Evolutionary conservation across 1,140 invertebrate genomes (phyloP).

Genomic region (Tetramorium alpestre): DNA sequence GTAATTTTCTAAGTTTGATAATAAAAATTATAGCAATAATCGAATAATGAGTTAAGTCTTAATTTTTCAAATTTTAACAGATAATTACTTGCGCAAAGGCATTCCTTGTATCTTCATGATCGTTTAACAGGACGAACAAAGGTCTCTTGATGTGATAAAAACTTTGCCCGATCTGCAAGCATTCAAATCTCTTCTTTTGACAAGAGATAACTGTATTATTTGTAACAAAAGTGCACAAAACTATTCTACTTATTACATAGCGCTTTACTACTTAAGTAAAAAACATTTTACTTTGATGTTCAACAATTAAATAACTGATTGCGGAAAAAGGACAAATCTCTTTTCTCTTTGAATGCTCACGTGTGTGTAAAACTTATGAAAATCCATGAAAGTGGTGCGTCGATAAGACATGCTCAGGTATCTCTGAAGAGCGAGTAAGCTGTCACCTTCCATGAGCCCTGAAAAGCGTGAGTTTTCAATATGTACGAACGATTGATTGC

Average conservation of each 20-base stretch:
- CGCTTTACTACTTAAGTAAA: not conserved
- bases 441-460: conserved; percentile 64
- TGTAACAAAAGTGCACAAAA: not conserved
- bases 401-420: conserved; percentile 67
- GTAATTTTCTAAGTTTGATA: not conserved
- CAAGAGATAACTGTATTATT: not conserved
- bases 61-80: not conserved
- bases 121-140: conserved; percentile 82
- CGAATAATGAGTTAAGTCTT: not conserved
- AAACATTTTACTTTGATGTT: not conserved
- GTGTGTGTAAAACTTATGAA: conserved; percentile 74
- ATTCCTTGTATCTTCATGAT: conserved; percentile 74
- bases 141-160: conserved; percentile 82
- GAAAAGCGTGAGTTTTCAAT: not conserved
- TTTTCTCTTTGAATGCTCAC: conserved; percentile 62
- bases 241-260: not conserved
- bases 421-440: conserved; percentile 70
- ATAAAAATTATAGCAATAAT: not conserved
- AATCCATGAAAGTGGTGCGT: conserved; percentile 78
- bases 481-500: not conserved
- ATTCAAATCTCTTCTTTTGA: conserved; percentile 27
- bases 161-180: conserved; percentile 76
- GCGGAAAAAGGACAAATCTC: not conserved
- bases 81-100: conserved; percentile 79
- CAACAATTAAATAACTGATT: not conserved